Evolutionary conservation across 1,140 invertebrate genomes (phyloP).

Genomic region (Neodiprion lecontei): DNA sequence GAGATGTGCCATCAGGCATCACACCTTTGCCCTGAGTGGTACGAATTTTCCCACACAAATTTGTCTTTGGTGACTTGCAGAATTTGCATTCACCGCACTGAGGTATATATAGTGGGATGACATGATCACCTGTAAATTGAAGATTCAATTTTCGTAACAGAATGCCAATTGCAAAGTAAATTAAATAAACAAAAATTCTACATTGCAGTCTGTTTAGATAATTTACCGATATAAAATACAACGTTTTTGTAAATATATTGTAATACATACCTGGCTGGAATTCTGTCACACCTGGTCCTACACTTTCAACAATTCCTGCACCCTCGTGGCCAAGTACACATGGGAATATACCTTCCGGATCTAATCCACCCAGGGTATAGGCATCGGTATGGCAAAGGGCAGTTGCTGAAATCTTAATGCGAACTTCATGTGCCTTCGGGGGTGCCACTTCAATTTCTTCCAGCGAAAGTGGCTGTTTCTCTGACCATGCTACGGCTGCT

Average conservation of each 20-base stretch:
- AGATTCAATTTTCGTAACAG: background rate
- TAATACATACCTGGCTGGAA: conserved; percentile 74
- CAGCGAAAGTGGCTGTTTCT: conserved; percentile 83
- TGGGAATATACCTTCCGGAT: conserved; percentile 95
- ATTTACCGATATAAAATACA: background rate
- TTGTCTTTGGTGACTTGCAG: conserved; percentile 94
- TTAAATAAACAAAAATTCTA: conserved; percentile 17
- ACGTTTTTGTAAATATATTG: conserved; percentile 11
- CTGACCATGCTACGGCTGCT: conserved; percentile 92
- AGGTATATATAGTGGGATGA: conserved; percentile 95
- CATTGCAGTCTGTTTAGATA: conserved; percentile 26
- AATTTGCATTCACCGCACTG: conserved; percentile 98
- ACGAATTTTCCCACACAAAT: conserved; percentile 95
- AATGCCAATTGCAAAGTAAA: conserved; percentile 13
- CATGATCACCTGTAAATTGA: conserved; percentile 83
- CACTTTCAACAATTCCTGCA: conserved; percentile 93
- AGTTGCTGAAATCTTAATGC: conserved; percentile 81
- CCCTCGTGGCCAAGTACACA: conserved; percentile 94
- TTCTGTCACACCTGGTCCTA: conserved; percentile 91
- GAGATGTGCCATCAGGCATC: conserved; percentile 95
- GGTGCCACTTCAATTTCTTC: conserved; percentile 96
- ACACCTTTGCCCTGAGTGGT: conserved; percentile 85
- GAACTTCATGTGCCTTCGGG: conserved; percentile 87
- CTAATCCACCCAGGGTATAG: conserved; percentile 90
- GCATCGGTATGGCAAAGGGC: conserved; percentile 99